These are phyloP conservation scores for Prosopocoilus inquinatus DNA, from an alignment of 2,888 invertebrate species.

Conservation along the genomic window DNA sequence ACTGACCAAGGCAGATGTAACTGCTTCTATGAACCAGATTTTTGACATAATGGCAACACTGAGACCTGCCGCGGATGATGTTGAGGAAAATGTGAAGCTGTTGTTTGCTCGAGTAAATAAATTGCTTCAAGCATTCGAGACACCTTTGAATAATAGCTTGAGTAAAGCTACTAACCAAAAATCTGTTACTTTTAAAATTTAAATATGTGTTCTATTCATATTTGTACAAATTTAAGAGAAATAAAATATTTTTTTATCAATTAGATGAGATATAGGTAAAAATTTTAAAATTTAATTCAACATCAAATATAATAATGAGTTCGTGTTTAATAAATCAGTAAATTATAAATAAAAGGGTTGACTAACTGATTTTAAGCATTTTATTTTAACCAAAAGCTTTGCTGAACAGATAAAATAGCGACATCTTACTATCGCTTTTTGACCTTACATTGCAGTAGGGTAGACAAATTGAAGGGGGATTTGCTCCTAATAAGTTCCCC, in stretches of 20 bases:
- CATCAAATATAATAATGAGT: no score
- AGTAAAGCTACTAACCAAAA: conserved; percentile 35
- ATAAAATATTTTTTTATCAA: not conserved
- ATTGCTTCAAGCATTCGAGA: conserved; percentile 45
- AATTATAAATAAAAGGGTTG: no score
- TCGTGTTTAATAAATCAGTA: no score
- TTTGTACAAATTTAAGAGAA: not conserved
- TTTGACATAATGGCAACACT: conserved; percentile 40
- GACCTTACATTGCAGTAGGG: no score
- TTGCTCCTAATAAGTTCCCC: no score
- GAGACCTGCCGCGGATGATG: conserved; percentile 38
- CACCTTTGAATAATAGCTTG: conserved; percentile 38
- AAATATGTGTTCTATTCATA: not conserved
- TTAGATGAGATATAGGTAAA: no score
- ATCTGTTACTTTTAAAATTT: conserved; percentile 42
- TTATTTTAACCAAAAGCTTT: no score
- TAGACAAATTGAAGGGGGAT: no score
- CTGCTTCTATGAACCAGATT: conserved; percentile 42
- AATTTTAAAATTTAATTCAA: no score
- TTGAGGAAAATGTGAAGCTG: conserved; percentile 44
- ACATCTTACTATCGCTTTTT: no score
- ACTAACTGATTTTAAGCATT: no score
- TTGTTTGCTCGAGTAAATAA: conserved; percentile 47
- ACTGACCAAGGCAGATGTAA: conserved; percentile 38
- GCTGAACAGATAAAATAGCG: no score